Evolutionary conservation across 2,113 vertebrate genomes (phyloP).

Genomic region (Calypte anna): DNA sequence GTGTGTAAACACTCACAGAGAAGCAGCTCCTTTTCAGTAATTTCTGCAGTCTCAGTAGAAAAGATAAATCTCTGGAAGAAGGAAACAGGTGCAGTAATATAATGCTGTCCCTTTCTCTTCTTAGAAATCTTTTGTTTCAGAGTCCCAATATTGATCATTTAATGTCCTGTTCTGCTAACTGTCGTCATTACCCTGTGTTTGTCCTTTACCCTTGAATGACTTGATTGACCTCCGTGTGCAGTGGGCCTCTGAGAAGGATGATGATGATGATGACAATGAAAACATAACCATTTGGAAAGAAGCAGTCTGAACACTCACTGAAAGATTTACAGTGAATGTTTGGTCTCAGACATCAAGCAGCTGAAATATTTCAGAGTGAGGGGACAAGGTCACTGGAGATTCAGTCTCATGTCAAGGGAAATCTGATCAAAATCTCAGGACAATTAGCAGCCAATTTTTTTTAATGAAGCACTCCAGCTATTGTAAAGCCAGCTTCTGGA

Average conservation of each 20-base stretch:
- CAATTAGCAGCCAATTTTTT: neutral
- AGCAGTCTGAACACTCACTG: neutral
- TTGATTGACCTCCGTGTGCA: neutral
- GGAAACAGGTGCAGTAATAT: neutral
- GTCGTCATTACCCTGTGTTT: slow-evolving; percentile 28
- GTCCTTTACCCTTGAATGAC: slow-evolving; percentile 27
- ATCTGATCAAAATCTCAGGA: neutral
- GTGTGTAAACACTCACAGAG: slow-evolving; percentile 24
- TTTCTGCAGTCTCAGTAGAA: slow-evolving; percentile 36
- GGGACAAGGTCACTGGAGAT: neutral
- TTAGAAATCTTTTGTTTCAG: neutral
- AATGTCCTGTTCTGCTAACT: slow-evolving; percentile 3
- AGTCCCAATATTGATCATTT: slow-evolving; percentile 22
- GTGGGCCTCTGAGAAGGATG: neutral
- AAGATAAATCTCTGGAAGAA: slow-evolving; percentile 17
- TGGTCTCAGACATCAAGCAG: neutral
- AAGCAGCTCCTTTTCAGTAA: slow-evolving; percentile 29
- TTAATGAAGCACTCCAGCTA: neutral
- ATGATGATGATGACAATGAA: neutral
- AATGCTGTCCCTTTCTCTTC: neutral
- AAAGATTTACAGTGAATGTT: neutral
- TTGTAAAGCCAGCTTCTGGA: neutral
- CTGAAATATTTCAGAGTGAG: neutral
- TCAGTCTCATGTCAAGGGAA: neutral
- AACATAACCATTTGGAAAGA: neutral